phyloP scores from a whole-genome alignment of 1,140 invertebrate genomes.

The Euura saliciscinereae region DNA sequence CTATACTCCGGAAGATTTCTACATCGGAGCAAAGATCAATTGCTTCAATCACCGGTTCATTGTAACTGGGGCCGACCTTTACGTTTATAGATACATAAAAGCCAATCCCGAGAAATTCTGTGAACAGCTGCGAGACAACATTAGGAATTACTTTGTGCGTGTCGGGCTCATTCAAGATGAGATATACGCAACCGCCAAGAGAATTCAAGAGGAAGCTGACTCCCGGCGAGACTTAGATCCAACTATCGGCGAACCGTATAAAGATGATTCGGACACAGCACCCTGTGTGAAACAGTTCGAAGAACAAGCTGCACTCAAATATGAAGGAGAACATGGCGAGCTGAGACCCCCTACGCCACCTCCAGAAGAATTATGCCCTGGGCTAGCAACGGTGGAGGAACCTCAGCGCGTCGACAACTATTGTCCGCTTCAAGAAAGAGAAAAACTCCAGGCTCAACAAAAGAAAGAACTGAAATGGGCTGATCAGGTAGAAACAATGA shows the following conservation, averaged over 20 bases:
- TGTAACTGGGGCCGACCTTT: slow-evolving; percentile 71
- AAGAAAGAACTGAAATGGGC: slow-evolving; percentile 24
- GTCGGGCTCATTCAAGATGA: slow-evolving; percentile 48
- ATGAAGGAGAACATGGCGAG: slow-evolving; percentile 11
- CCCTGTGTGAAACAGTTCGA: background rate
- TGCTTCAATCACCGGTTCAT: slow-evolving; percentile 71
- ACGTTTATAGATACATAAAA: slow-evolving; percentile 73
- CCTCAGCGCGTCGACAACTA: background rate
- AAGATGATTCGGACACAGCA: slow-evolving; percentile 1
- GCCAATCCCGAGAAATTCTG: slow-evolving; percentile 73
- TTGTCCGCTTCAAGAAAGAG: slow-evolving; percentile 9
- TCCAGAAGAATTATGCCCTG: slow-evolving; percentile 10
- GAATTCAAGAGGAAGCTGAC: background rate
- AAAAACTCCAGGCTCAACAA: background rate
- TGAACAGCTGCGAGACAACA: slow-evolving; percentile 65
- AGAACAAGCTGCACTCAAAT: background rate
- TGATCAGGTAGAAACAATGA: slow-evolving; percentile 13
- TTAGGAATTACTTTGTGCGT: slow-evolving; percentile 66
- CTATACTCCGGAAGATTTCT: slow-evolving; percentile 72
- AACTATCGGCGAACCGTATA: background rate
- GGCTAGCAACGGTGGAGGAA: slow-evolving; percentile 5
- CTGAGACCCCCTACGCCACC: background rate
- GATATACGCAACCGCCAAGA: background rate
- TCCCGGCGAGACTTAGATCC: background rate
- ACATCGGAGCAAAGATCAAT: slow-evolving; percentile 68